Evolutionary conservation across 2,797 vertebrate species (phyloP).

Genomic region (Tiaroga cobitis): DNA sequence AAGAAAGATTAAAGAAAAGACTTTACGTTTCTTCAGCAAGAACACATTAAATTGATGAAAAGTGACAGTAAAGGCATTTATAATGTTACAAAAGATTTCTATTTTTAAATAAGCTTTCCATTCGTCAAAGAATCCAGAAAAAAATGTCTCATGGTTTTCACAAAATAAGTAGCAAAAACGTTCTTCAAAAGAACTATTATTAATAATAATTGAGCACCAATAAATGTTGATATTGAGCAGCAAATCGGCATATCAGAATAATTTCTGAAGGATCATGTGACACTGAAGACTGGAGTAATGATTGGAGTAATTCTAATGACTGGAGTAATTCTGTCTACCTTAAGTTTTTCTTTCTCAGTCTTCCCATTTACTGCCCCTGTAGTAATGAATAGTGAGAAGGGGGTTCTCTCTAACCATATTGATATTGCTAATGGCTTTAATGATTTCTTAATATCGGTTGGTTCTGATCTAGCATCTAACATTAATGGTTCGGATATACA

Average conservation of each 20-base stretch:
- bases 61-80: background rate
- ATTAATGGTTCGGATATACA: no score
- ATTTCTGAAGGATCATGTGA: background rate
- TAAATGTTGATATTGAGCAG: background rate
- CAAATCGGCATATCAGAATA: background rate
- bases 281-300: background rate
- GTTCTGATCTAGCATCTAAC: no score
- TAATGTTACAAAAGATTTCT: background rate
- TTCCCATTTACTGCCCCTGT: no score
- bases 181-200: background rate
- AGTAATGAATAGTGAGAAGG: no score
- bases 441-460: no score
- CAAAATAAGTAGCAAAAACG: background rate
- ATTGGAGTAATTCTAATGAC: no score
- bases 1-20: background rate
- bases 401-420: no score
- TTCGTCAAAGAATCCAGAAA: background rate
- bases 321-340: no score
- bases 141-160: background rate
- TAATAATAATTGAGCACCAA: background rate
- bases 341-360: no score
- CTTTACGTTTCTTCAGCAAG: background rate
- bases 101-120: background rate
- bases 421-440: no score
- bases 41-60: background rate